These are phyloP conservation scores for Phylloscopus trochilus DNA, from an alignment of 2,113 vertebrate species.

Conservation along the genomic window DNA sequence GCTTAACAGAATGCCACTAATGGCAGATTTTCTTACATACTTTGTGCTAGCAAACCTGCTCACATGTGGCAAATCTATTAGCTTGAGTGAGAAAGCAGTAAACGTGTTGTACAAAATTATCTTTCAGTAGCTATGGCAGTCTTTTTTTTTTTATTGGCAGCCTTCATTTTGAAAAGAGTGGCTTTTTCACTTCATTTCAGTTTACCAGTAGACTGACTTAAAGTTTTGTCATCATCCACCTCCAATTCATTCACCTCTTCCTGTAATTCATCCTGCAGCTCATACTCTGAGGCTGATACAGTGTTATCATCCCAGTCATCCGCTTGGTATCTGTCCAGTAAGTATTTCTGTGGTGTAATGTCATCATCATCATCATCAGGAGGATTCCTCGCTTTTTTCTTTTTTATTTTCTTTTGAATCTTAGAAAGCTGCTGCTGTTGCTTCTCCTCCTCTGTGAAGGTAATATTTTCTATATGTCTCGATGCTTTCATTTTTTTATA, in stretches of 20 bases:
- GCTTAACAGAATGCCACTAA: background rate
- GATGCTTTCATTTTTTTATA: constrained; percentile 71
- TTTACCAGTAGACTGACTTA: background rate
- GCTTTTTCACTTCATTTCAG: background rate
- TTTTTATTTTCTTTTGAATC: constrained; percentile 60
- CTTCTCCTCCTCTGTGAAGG: constrained; percentile 51
- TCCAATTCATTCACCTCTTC: constrained; percentile 19
- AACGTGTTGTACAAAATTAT: background rate
- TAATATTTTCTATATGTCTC: background rate
- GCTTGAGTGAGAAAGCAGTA: background rate
- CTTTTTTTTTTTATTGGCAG: background rate
- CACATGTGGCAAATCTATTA: background rate
- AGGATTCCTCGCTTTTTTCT: constrained; percentile 17
- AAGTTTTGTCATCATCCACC: background rate
- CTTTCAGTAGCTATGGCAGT: background rate
- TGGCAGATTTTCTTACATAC: background rate
- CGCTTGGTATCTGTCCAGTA: constrained; percentile 22
- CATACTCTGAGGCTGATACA: background rate
- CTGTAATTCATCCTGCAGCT: constrained; percentile 31
- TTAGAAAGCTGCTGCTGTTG: constrained; percentile 58
- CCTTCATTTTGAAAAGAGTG: background rate
- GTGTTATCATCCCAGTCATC: background rate
- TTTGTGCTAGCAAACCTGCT: background rate
- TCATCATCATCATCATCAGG: constrained; percentile 48
- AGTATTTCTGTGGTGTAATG: constrained; percentile 51